Conservation (phyloP, 2,797 vertebrate genomes). For the Cyprinodon diabolis region DNA sequence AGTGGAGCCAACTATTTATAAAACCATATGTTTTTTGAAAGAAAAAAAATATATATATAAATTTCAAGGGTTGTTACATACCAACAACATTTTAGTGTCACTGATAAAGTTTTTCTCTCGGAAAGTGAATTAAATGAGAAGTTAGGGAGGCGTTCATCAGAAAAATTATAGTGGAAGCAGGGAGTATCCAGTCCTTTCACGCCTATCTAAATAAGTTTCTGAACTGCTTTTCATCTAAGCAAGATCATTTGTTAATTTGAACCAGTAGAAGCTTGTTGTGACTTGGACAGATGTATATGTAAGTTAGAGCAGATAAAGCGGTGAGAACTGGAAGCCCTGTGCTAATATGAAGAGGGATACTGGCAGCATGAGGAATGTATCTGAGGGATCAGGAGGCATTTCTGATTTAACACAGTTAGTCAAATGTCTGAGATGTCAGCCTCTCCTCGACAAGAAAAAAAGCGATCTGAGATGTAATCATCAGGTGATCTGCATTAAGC, state of each 20-base stretch:
- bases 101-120: constrained; percentile 38
- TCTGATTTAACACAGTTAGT: constrained; percentile 62
- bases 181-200: constrained; percentile 54
- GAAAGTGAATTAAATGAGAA: constrained; percentile 34
- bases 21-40: constrained; percentile 34
- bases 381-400: constrained; percentile 57
- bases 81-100: constrained; percentile 24
- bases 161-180: constrained; percentile 43
- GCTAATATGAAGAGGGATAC: constrained; percentile 52
- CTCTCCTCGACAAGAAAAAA: background rate
- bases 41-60: constrained; percentile 13
- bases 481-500: constrained; percentile 28
- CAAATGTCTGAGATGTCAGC: constrained; percentile 36
- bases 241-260: constrained; percentile 4
- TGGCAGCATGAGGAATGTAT: constrained; percentile 56
- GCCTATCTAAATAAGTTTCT: constrained; percentile 35
- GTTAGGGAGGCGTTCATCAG: constrained; percentile 31
- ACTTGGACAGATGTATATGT: background rate
- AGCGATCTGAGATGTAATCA: constrained; percentile 3
- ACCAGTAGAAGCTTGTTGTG: background rate
- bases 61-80: background rate
- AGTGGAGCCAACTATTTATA: constrained; percentile 30
- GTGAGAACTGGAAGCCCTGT: constrained; percentile 50
- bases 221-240: constrained; percentile 14
- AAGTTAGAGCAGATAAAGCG: constrained; percentile 26